These are phyloP conservation scores for Nothobranchius kuhntae DNA, from an alignment of 2,113 vertebrate species.

Conservation along the genomic window DNA sequence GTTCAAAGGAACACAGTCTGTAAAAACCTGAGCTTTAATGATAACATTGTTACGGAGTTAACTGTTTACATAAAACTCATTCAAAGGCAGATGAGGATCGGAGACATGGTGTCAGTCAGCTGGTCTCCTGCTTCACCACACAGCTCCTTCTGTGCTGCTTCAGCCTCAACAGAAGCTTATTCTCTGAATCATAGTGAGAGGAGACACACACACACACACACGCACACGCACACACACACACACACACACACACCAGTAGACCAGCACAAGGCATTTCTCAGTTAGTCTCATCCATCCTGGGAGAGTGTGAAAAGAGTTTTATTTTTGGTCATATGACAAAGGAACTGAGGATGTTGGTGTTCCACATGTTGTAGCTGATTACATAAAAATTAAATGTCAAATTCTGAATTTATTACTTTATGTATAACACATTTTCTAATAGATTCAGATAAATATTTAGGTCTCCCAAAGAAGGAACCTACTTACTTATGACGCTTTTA, in stretches of 20 bases:
- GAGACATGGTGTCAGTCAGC: slow-evolving; percentile 49
- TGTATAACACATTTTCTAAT: too few species aligned
- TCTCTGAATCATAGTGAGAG: slow-evolving; percentile 33
- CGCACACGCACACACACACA: background rate
- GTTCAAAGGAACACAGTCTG: background rate
- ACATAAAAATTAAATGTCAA: background rate
- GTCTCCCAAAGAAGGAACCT: too few species aligned
- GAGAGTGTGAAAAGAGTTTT: slow-evolving; percentile 47
- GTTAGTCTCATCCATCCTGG: slow-evolving; percentile 54
- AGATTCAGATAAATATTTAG: too few species aligned
- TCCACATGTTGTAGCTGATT: background rate
- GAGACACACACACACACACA: background rate
- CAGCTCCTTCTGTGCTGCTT: slow-evolving; percentile 26
- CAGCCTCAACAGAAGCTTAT: slow-evolving; percentile 46
- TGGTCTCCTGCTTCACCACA: slow-evolving; percentile 62
- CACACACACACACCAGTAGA: slow-evolving; percentile 17
- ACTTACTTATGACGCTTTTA: too few species aligned
- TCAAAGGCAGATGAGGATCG: background rate
- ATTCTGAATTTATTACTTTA: too few species aligned
- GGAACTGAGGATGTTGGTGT: slow-evolving; percentile 19
- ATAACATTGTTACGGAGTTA: background rate
- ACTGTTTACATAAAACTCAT: slow-evolving; percentile 15
- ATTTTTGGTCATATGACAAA: slow-evolving; percentile 56
- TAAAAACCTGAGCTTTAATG: background rate
- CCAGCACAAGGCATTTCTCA: slow-evolving; percentile 52